Evolutionary conservation across 2,797 vertebrate genomes (phyloP).

Genomic region (Percopsis omiscomaycus): DNA sequence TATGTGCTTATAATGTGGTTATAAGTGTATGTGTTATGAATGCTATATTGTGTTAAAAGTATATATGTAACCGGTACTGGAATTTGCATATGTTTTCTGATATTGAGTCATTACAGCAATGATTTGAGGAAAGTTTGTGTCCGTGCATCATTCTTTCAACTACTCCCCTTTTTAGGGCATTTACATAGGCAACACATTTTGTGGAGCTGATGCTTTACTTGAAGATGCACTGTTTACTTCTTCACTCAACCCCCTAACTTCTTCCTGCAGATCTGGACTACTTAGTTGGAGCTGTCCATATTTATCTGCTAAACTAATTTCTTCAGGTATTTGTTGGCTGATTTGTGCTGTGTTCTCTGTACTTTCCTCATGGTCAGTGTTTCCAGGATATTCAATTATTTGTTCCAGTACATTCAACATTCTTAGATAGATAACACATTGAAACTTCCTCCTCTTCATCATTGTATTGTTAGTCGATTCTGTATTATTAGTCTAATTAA

Average conservation of each 20-base stretch:
- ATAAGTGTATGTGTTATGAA: too few species aligned
- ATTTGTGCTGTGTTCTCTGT: background rate
- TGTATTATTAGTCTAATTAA: background rate
- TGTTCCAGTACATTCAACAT: background rate
- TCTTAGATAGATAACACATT: background rate
- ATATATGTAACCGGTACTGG: too few species aligned
- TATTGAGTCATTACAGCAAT: too few species aligned
- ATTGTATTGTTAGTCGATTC: background rate
- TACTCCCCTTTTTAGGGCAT: too few species aligned
- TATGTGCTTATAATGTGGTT: too few species aligned
- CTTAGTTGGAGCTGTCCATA: background rate
- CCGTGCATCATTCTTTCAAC: too few species aligned
- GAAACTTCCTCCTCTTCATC: background rate
- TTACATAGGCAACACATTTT: background rate
- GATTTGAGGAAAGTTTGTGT: too few species aligned
- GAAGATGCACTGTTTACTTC: background rate
- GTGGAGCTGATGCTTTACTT: background rate
- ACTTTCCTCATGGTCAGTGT: conserved; percentile 1
- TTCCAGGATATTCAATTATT: background rate
- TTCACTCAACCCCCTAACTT: conserved; percentile 1
- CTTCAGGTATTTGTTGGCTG: background rate
- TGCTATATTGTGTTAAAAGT: too few species aligned
- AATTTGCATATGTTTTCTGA: too few species aligned
- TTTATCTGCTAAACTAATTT: background rate
- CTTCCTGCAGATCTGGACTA: background rate